Conservation (phyloP, 1,140 invertebrate genomes). For the Trissolcus basalis region DNA sequence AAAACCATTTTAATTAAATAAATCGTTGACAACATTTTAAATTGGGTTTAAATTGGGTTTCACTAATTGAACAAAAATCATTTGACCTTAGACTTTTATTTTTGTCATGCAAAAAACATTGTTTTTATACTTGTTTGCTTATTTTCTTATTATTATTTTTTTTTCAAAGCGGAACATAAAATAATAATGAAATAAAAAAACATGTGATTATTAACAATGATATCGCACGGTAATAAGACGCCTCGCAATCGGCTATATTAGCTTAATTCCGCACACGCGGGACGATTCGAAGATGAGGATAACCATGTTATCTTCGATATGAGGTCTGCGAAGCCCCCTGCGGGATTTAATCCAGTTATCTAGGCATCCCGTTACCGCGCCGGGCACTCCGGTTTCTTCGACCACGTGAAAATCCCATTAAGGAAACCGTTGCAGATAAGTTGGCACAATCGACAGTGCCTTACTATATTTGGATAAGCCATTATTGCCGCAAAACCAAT, state of each 20-base stretch:
- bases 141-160: too few relatives aligned
- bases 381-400: slow-evolving; percentile 48
- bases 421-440: slow-evolving; percentile 53
- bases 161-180: too few relatives aligned
- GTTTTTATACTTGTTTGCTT: too few relatives aligned
- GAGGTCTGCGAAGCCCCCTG: slow-evolving; percentile 45
- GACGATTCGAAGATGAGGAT: slow-evolving; percentile 37
- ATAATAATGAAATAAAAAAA: too few relatives aligned
- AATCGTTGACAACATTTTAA: too few relatives aligned
- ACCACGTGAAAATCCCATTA: slow-evolving; percentile 56
- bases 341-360: slow-evolving; percentile 60
- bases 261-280: slow-evolving; percentile 22
- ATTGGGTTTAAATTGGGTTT: too few relatives aligned
- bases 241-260: slow-evolving; percentile 21
- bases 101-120: too few relatives aligned
- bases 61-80: too few relatives aligned
- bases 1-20: too few relatives aligned
- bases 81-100: too few relatives aligned
- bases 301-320: slow-evolving; percentile 56
- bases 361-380: slow-evolving; percentile 43
- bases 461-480: slow-evolving; percentile 26
- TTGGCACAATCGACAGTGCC: slow-evolving; percentile 41
- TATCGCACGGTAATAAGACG: slow-evolving; percentile 16
- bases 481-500: slow-evolving; percentile 38
- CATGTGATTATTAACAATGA: slow-evolving; percentile 27